phyloP scores from a whole-genome alignment of 2,797 vertebrate species.

The Apodemus agrarius region DNA sequence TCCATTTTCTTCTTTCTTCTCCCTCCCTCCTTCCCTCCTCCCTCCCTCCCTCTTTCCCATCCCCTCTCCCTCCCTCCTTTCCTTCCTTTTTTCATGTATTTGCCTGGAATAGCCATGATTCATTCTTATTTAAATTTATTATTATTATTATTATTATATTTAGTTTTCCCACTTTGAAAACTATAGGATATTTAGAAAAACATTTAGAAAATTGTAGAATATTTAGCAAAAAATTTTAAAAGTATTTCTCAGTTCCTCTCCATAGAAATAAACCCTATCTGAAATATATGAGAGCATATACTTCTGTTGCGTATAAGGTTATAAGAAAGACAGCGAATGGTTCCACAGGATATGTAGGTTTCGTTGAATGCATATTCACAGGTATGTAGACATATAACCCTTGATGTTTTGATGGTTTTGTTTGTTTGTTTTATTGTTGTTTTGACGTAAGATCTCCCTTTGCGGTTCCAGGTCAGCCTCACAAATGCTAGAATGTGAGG shows the following conservation, averaged over 20 bases:
- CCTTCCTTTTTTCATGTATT: too few species aligned
- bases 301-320: background rate
- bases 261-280: background rate
- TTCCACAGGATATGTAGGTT: too few species aligned
- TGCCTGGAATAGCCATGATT: background rate
- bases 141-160: background rate
- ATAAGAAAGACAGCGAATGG: too few species aligned
- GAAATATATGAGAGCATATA: background rate
- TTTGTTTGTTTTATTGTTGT: background rate
- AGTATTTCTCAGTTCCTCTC: background rate
- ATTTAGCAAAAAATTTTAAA: too few species aligned
- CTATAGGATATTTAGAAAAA: background rate
- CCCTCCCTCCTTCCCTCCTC: too few species aligned
- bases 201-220: background rate
- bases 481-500: background rate
- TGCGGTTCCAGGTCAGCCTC: background rate
- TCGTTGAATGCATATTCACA: background rate
- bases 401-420: background rate
- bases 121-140: background rate
- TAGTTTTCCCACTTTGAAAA: background rate
- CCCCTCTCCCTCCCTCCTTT: too few species aligned
- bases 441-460: background rate
- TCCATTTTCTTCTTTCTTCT: too few species aligned
- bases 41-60: too few species aligned
- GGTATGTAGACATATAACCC: background rate